Base-by-base conservation (phyloP, 2,888 invertebrate genomes). In the Andrena haemorrhoa region DNA sequence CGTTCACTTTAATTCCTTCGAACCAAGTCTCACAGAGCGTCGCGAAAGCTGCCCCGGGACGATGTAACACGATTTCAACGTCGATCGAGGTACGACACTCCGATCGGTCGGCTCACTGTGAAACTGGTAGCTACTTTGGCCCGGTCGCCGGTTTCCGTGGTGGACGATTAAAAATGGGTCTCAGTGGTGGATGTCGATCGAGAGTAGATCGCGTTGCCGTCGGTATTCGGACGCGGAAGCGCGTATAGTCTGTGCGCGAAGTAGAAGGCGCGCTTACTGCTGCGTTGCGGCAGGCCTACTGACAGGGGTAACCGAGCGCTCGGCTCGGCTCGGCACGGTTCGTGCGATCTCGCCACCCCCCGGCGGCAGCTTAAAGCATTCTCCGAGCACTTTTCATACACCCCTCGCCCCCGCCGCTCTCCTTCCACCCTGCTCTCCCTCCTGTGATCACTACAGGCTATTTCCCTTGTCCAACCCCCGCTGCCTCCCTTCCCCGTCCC, bases 271-370 rank as follows among this genome's bases (percentile, higher is more conserved):
- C 91, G 91, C 89, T 92, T 81, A 90, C 92, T 91, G 91, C 91
- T 92, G 92, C 92, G 92, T 89, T 90, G 92, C 92, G 91, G 91
- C 92, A 91, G 88, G 91, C 91, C 90, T 91, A 92, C 92, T 92
- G 92, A 91, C 90, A 87, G 88, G 90, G 88, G 87, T 84, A 83
- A 84, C 82, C 69, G 83, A 88, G 87, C 79, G 89, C 89, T 92
- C 92, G 91, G 90, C 82, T 88, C 83, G 77, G 72, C 86, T 90
- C 91, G 89, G 89, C 75, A 70, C 78, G 73, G 78, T 83, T 91
- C 91, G 91, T 87, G 88, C 88, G 80, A 86, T 84, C 90, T 86
- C 89, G 89, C 83, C 87, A 86, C 88, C 89, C 86, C 84, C 88
- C 88, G 87, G 83, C 83, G 89, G 84, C 89, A 86, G 88, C 86